Base-by-base conservation (phyloP, 2,888 invertebrate genomes). In the Sylvicola cinctus region DNA sequence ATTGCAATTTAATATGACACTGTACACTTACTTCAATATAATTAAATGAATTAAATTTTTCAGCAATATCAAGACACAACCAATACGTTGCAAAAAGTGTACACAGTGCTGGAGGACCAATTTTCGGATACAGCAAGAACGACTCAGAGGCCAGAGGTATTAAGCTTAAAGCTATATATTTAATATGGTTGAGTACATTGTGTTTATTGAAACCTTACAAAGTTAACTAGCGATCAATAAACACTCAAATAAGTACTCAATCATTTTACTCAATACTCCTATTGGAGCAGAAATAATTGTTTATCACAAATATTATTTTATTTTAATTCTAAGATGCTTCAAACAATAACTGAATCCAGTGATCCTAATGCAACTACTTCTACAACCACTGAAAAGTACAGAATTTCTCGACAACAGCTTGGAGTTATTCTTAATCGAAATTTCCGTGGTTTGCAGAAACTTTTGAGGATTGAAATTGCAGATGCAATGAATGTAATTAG, bases 31-130 rank as follows among this genome's bases (percentile, higher is more conserved):
- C n/a, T n/a, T n/a, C n/a, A n/a, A n/a, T n/a, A n/a, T n/a, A n/a
- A n/a, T n/a, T n/a, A n/a, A n/a, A n/a, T n/a, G n/a, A n/a, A n/a
- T n/a, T n/a, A n/a, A n/a, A n/a, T n/a, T 25, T 34, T 38, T 23
- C 36, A 58, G 58, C 58, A 58, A 58, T 54, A 53, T 35, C 46
- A 49, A 3, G 58, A 58, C 16, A 58, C 57, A 0, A 45, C 46
- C 10, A 43, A 45, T 16, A 49, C 57, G 3, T 36, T 58, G 2
- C 46, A 49, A 27, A 48, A 51, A 20, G 48, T 55, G 4, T 54
- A 50, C 38, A 55, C 57, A 37, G 40, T 53, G 25, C 36, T 58
- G 2, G 46, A 50, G 29, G 52, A 54, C 20, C 49, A 48, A 12
- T 58, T 58, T 33, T 46, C 48, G 12, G 56, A 57, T 42, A 52